Conservation (phyloP, 2,797 vertebrate species). For the Poecilia gillii region DNA sequence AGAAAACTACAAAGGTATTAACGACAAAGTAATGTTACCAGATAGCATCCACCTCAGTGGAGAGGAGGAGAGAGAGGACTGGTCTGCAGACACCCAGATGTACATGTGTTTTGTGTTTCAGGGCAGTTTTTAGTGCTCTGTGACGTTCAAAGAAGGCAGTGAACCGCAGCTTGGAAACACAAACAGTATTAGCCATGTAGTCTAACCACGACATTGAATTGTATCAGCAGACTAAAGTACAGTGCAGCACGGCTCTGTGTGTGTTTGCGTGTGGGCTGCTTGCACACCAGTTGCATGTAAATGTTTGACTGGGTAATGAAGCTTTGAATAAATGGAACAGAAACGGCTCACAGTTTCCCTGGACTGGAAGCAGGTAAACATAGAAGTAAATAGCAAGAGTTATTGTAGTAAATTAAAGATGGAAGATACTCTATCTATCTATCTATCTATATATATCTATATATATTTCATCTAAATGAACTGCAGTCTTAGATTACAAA, state of each 20-base stretch:
- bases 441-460: too few species aligned
- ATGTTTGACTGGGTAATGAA: slow-evolving; percentile 81
- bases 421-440: not conserved
- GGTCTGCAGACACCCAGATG: slow-evolving; percentile 39
- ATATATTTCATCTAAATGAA: too few species aligned
- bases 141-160: slow-evolving; percentile 50
- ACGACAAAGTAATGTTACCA: slow-evolving; percentile 10
- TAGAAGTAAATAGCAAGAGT: not conserved
- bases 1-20: not conserved
- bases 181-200: slow-evolving; percentile 33
- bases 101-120: slow-evolving; percentile 62
- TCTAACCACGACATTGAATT: slow-evolving; percentile 27
- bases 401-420: slow-evolving; percentile 5
- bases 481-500: too few species aligned
- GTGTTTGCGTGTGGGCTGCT: slow-evolving; percentile 25
- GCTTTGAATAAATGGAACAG: slow-evolving; percentile 67
- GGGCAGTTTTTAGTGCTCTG: slow-evolving; percentile 20
- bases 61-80: slow-evolving; percentile 14
- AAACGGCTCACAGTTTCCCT: slow-evolving; percentile 52
- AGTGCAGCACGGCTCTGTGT: slow-evolving; percentile 20
- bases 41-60: slow-evolving; percentile 22
- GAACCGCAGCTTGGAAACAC: slow-evolving; percentile 51
- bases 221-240: slow-evolving; percentile 53
- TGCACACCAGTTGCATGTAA: slow-evolving; percentile 52
- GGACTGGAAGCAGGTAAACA: slow-evolving; percentile 32